Evolutionary conservation across 2,888 invertebrate species (phyloP), one percentile per base, ranked within the genome.

Genomic region (Stenodema calcarata): DNA sequence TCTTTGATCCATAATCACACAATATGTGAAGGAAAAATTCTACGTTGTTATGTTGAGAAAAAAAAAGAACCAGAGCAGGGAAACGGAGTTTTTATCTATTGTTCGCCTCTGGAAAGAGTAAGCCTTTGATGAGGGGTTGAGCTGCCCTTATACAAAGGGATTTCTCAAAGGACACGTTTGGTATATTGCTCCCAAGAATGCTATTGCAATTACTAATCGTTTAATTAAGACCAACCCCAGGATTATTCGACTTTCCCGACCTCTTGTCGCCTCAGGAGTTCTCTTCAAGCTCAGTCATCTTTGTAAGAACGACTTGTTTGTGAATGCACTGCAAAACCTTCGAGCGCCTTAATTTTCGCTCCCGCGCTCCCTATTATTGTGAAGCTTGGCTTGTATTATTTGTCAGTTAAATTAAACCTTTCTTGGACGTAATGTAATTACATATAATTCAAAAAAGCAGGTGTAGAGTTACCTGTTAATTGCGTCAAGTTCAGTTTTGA

Each of bases 131-230:
- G 62, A 62, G 18, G 27, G 62, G 23, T 62, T 62, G 62, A 62
- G 23, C 62, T 18, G 18, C 23, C 9, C 62, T 62, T 27, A 23
- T 62, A 23, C 62, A 62, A 62, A 62, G 23, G 62, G 62, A 73
- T 73, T 73, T 73, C 73, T 73, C 73, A 73, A 73, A 73, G 73
- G 73, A 73, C 30, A 73, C 14, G 35, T 73, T 73, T 62, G 27
- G 62, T 62, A 73, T n/a, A 35, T 73, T 35, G 73, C 70, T 73
- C 30, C n/a, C 35, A 73, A 73, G 80, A 80, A 80, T 50, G 50
- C 50, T 54, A 80, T 80, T 78, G 50, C 80, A 80, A 80, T 80
- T 80, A 80, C 80, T 80, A 54, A 80, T 80, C 80, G 80, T 80
- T 80, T 80, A 80, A 80, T 80, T 80, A 80, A 80, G 28, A 28